These are phyloP conservation scores for Botia almorhae DNA, from an alignment of 2,797 vertebrate genomes.

Conservation along the genomic window DNA sequence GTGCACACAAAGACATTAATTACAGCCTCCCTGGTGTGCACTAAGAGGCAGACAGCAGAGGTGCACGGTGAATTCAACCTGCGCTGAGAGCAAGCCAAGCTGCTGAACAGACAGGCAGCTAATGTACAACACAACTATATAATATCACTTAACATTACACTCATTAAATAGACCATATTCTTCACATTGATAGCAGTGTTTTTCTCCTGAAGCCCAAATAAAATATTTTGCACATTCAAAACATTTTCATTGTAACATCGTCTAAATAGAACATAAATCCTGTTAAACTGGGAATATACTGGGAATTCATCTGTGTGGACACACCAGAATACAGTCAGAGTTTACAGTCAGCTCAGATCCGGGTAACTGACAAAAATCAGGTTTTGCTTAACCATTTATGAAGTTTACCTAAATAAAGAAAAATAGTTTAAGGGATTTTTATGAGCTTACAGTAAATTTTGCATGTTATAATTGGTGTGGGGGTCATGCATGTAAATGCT, in stretches of 20 bases:
- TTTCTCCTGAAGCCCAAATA: background rate
- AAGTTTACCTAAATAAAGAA: background rate
- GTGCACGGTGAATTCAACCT: slow-evolving; percentile 40
- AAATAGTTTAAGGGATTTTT: background rate
- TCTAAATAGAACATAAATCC: no score
- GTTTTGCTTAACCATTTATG: background rate
- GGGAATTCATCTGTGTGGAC: no score
- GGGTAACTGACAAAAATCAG: background rate
- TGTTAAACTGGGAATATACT: no score
- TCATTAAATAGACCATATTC: background rate
- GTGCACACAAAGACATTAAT: slow-evolving; percentile 59
- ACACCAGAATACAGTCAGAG: background rate
- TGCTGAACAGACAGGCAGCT: slow-evolving; percentile 21
- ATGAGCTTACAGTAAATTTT: background rate
- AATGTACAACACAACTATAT: slow-evolving; percentile 12
- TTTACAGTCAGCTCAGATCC: background rate
- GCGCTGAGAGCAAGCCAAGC: slow-evolving; percentile 13
- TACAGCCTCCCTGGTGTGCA: slow-evolving; percentile 56
- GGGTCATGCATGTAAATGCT: no score
- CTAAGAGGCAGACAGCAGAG: slow-evolving; percentile 50
- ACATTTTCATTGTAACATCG: no score
- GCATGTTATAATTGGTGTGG: no score
- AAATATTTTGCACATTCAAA: background rate
- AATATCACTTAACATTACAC: slow-evolving; percentile 16
- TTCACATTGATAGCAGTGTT: background rate